phyloP scores from a whole-genome alignment of 2,113 vertebrate species.

The Ptyas mucosa region DNA sequence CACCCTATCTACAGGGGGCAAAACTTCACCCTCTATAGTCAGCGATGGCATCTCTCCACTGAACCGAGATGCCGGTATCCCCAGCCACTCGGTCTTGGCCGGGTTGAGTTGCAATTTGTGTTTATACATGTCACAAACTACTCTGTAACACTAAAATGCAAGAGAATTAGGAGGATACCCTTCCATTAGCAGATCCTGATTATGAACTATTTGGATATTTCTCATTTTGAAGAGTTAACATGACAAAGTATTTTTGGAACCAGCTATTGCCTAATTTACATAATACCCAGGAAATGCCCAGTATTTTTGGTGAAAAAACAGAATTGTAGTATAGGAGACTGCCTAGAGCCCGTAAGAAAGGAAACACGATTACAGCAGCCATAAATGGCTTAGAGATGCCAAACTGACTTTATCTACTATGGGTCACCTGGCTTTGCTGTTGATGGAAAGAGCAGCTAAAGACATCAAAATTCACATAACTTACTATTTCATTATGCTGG shows the following conservation, averaged over 20 bases:
- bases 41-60: too few species aligned
- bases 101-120: too few species aligned
- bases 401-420: background rate
- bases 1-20: too few species aligned
- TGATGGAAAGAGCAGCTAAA: background rate
- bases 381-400: background rate
- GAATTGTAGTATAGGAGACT: background rate
- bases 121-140: background rate
- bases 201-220: background rate
- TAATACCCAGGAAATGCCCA: background rate
- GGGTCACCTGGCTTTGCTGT: background rate
- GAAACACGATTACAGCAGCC: background rate
- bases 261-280: background rate
- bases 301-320: background rate
- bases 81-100: too few species aligned
- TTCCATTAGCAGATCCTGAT: background rate
- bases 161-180: background rate
- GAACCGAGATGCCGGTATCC: too few species aligned
- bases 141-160: background rate
- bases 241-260: background rate
- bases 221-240: background rate
- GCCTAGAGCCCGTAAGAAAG: background rate
- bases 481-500: background rate
- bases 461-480: background rate
- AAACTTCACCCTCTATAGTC: too few species aligned